A percentile compares a stretch with the other conserved stretches of the same genome.
These are phyloP conservation scores for Acipenser transmontanus DNA, from an alignment of 2,797 vertebrate species.

Conservation along the genomic window DNA sequence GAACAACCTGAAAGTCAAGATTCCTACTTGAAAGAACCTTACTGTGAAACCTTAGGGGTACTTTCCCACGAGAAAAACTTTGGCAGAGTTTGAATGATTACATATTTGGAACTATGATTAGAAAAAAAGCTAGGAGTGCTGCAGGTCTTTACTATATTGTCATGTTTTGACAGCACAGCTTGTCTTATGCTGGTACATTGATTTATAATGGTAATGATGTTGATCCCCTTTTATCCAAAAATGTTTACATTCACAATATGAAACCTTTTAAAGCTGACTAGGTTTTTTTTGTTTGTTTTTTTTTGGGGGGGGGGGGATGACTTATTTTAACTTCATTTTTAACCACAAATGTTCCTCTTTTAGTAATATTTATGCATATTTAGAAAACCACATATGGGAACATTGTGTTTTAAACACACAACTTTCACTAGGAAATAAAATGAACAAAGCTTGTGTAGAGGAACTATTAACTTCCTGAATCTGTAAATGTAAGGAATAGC, in stretches of 20 bases:
- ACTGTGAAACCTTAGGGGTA: slow-evolving; percentile 3
- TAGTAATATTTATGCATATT: too few species aligned
- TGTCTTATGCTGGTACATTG: neutral
- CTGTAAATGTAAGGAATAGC: neutral
- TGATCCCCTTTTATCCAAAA: too few species aligned
- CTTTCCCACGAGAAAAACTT: slow-evolving; percentile 29
- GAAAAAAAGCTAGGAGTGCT: neutral
- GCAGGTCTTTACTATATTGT: neutral
- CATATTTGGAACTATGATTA: neutral
- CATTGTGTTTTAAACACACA: neutral
- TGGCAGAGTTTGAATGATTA: slow-evolving; percentile 13
- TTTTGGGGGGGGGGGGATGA: too few species aligned
- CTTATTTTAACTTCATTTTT: too few species aligned
- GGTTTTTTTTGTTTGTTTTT: too few species aligned
- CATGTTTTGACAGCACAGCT: slow-evolving; percentile 1
- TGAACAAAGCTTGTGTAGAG: neutral
- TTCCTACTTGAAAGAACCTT: slow-evolving; percentile 13
- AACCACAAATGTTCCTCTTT: too few species aligned
- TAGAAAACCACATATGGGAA: neutral
- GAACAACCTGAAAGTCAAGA: slow-evolving; percentile 22
- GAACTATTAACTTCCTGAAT: slow-evolving; percentile 12
- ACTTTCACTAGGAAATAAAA: neutral
- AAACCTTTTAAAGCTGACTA: too few species aligned
- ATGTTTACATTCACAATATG: too few species aligned
- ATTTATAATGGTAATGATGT: too few species aligned